Evolutionary conservation across 2,797 vertebrate genomes (phyloP), one percentile per base, ranked within the genome.

Genomic region (Falco naumanni): DNA sequence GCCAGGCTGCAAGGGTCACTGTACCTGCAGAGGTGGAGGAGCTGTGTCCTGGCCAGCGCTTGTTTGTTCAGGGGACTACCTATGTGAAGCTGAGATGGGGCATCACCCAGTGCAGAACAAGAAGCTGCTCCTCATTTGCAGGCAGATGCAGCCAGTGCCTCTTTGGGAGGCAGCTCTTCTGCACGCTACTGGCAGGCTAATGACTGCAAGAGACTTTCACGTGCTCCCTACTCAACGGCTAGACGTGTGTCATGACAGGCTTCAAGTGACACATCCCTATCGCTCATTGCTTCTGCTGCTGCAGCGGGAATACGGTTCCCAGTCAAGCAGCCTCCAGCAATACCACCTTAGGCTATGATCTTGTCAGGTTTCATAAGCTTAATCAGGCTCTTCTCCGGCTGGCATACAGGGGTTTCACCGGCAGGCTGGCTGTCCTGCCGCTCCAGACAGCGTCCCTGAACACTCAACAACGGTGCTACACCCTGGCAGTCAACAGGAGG

Each of bases 291-390:
- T 70, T 6, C 0, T n/a, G 76, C 76, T 9, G 76, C 70, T 93
- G 64, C 59, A 43, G 47, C 29, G 13, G 71, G 57, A 95, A 82
- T 45, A 9, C 0, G 1, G 81, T 61, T 95, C 88, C 80, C 57
- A 93, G 66, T 54, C 45, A 87, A 76, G 90, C 79, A 91, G 93
- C 96, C 95, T 95, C 81, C 76, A 94, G 96, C 86, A 84, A 86
- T 86, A 96, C 47, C 61, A 90, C 95, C 93, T 86, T 85, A 74
- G 93, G 81, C 92, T 96, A 86, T 94, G 95, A 96, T 95, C 88
- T 78, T 96, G 95, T 96, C 95, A 93, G 84, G 85, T 96, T 89
- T 75, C 85, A 84, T 96, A 83, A 95, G 53, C 86, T 86, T 94
- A 81, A 96, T 86, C 93, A 93, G 64, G 76, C 66, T 95, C 51